Conservation (phyloP, 2,113 vertebrate genomes). For the Aplodontia rufa region DNA sequence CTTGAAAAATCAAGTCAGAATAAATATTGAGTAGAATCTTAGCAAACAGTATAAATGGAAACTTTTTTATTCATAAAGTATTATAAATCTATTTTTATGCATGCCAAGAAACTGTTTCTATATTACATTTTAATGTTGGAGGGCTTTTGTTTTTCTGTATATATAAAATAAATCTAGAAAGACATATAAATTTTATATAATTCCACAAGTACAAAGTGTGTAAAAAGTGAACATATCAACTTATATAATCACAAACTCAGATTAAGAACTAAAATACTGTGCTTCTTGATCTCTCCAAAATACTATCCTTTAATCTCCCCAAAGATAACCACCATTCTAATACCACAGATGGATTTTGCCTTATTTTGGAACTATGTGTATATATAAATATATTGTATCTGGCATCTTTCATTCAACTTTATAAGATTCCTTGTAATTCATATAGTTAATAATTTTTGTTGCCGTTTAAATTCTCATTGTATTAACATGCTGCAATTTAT, state of each 20-base stretch:
- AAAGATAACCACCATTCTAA: neutral
- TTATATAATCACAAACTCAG: neutral
- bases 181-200: neutral
- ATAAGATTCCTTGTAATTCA: constrained; percentile 1
- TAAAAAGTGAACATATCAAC: neutral
- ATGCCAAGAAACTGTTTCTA: too few species aligned
- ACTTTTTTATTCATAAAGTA: neutral
- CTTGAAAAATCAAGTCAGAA: neutral
- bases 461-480: neutral
- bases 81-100: constrained; percentile 6
- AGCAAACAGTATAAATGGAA: neutral
- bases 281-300: neutral
- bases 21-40: constrained; percentile 34
- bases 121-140: too few species aligned
- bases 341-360: neutral
- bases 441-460: neutral
- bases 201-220: neutral
- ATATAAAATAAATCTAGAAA: too few species aligned
- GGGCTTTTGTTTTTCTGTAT: neutral
- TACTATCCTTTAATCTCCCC: neutral
- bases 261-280: constrained; percentile 6
- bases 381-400: neutral
- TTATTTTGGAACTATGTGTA: neutral
- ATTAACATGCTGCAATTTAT: neutral
- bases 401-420: neutral